Conservation (phyloP, 2,888 invertebrate genomes). For the Melangyna quadrimaculata region DNA sequence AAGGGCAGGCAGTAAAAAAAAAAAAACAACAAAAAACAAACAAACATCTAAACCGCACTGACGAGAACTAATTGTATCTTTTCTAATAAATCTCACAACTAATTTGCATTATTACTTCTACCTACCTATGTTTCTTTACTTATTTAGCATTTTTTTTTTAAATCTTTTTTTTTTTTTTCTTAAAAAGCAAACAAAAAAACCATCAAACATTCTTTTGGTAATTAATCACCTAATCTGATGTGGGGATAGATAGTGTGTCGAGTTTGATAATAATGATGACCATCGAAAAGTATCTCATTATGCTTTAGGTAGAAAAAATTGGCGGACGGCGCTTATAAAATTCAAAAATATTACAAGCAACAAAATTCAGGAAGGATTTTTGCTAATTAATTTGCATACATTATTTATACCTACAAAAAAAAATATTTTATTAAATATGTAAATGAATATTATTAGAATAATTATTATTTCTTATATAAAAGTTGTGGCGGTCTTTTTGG, state of each 20-base stretch:
- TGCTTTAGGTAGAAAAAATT: not conserved
- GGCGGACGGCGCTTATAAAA: not conserved
- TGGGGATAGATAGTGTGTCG: conserved; percentile 34
- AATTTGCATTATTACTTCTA: conserved; percentile 51
- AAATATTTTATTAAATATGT: not conserved
- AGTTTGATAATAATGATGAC: conserved; percentile 58
- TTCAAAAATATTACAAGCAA: not conserved
- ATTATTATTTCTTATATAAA: not conserved
- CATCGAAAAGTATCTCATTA: conserved; percentile 50
- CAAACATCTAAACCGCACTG: conserved; percentile 12
- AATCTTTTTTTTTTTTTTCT: not conserved
- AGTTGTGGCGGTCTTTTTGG: conserved; percentile 24
- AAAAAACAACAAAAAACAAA: not conserved
- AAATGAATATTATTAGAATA: not conserved
- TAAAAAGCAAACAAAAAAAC: not conserved
- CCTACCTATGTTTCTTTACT: not conserved
- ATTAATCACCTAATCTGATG: conserved; percentile 65
- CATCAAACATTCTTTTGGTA: conserved; percentile 33
- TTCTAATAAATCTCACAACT: conserved; percentile 49
- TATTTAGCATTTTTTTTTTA: conserved; percentile 9
- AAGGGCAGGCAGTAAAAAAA: conserved; percentile 29
- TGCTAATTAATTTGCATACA: conserved; percentile 64
- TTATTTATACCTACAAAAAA: conserved; percentile 36
- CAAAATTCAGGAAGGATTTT: conserved; percentile 55
- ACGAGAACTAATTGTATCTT: conserved; percentile 59